Evolutionary conservation across 1,140 invertebrate genomes (phyloP), one percentile per base, ranked within the genome.

Genomic region (Ylistrum balloti): DNA sequence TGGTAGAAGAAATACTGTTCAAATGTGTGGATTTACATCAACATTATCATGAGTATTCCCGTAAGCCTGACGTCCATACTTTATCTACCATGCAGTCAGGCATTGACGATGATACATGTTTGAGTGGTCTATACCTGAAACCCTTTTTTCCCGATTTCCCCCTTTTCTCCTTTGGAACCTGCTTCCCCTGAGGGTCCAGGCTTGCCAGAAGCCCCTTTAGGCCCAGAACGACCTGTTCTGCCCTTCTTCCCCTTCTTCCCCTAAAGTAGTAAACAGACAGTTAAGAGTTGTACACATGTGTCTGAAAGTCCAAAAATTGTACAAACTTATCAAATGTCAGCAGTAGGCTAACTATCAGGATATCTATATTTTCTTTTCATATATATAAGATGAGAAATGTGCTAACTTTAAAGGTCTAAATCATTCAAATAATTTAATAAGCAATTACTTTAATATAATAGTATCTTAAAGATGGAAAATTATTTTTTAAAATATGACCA

Each of bases 131-230:
- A 33, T 91, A 93, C 92, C 92, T 93, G 92, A 88, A 91, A 91
- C 33, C 92, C 93, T 88, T 92, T 92, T 45, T 92, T 88, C 48
- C 93, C 93, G 20, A 93, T 74, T 56, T 89, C 85, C 34, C 93
- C 93, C 91, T 92, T 93, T 45, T 90, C 90, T 88, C 92, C 93
- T 41, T 91, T 92, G 87, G 90, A 91, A 34, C 93, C 93, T 33
- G 34, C 33, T 22, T 48, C 89, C 28, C 93, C 93, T 20, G 90
- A 86, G 13, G 89, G 86, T 35, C 93, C 93, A 35, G 92, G 92
- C 33, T 91, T 91, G 33, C 92, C 93, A 85, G 93, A 90, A 86
- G 92, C 92, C 33, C 93, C 92, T 41, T 92, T 93, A 87, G 93
- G 92, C 34, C 92, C 92, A 33, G 92, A 88, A 33, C 92, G 89